Evolutionary conservation across 2,888 invertebrate species (phyloP).

Genomic region (Epinotia brunnichana): DNA sequence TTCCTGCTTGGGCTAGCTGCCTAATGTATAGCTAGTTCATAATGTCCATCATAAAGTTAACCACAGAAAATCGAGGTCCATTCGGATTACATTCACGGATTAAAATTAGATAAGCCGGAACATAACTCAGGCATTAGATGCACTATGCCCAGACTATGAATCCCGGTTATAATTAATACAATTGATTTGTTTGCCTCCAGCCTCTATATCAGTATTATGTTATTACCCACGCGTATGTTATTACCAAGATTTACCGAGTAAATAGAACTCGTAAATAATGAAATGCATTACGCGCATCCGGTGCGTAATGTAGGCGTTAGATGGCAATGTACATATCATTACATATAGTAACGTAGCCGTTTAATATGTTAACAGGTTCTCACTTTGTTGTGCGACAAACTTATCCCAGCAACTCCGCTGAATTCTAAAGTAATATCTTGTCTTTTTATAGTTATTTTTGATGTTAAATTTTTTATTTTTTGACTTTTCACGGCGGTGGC

Average conservation of each 20-base stretch:
- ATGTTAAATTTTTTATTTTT: too few species aligned
- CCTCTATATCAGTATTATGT: conserved; percentile 42
- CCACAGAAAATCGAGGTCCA: neutral
- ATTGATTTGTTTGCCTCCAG: conserved; percentile 35
- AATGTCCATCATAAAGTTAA: too few species aligned
- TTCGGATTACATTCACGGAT: neutral
- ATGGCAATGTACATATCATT: conserved; percentile 4
- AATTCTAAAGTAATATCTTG: too few species aligned
- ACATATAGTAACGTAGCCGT: neutral
- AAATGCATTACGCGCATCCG: conserved; percentile 35
- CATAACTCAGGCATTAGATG: neutral
- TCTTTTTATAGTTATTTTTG: too few species aligned
- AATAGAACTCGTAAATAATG: conserved; percentile 36
- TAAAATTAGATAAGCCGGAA: neutral
- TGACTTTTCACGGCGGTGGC: too few species aligned
- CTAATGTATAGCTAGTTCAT: too few species aligned
- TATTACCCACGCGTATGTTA: conserved; percentile 24
- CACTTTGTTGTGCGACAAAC: too few species aligned
- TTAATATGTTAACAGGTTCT: too few species aligned
- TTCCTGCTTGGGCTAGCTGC: too few species aligned
- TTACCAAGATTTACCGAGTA: conserved; percentile 41
- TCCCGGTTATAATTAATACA: conserved; percentile 30
- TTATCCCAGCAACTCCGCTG: too few species aligned
- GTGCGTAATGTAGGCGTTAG: conserved; percentile 17
- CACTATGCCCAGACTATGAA: neutral